Evolutionary conservation across 2,113 vertebrate genomes (phyloP).

Genomic region (Circaetus cinerascens): DNA sequence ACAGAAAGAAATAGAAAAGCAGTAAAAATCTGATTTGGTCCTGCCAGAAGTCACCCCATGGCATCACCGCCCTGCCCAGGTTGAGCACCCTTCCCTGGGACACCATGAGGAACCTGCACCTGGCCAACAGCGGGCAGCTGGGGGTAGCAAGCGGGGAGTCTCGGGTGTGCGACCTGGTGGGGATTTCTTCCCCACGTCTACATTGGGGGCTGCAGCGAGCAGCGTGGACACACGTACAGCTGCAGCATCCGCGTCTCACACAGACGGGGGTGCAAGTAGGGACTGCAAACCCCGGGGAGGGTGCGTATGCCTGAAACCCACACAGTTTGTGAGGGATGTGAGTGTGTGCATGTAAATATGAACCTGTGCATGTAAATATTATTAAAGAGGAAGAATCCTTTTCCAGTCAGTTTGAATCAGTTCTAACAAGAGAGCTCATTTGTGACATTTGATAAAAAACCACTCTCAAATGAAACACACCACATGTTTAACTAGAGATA

Average conservation of each 20-base stretch:
- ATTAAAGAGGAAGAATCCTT: neutral
- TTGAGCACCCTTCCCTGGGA: neutral
- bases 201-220: rapidly evolving
- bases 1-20: neutral
- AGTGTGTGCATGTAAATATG: neutral
- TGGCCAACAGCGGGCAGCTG: neutral
- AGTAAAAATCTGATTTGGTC: neutral
- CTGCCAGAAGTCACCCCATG: neutral
- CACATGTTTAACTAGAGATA: neutral
- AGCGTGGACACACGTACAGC: neutral
- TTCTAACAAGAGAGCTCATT: neutral
- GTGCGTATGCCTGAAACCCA: rapidly evolving
- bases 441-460: neutral
- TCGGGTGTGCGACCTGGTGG: rapidly evolving
- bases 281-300: neutral
- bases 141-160: neutral
- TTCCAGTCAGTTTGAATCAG: neutral
- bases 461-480: neutral
- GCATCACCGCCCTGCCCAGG: rapidly evolving
- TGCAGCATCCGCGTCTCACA: neutral
- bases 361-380: neutral
- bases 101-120: neutral
- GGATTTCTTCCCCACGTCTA: neutral
- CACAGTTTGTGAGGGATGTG: neutral
- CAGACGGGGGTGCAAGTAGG: neutral